A percentile compares a stretch with the other conserved stretches of the same genome.
phyloP scores from a whole-genome alignment of 2,888 invertebrate species.

The Parnassius glacialis region DNA sequence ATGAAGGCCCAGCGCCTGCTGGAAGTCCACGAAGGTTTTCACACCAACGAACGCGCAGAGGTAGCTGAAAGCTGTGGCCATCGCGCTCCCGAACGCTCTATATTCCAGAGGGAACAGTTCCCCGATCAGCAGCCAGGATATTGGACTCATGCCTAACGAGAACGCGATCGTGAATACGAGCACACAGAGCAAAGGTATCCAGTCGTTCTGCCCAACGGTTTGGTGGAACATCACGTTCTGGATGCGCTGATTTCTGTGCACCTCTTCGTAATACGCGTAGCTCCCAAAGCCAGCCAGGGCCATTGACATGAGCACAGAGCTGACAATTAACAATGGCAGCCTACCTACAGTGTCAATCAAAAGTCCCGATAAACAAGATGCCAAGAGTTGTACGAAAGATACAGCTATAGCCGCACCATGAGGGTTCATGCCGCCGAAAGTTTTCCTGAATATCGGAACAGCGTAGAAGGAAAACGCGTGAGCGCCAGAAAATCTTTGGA shows the following conservation, averaged over 20 bases:
- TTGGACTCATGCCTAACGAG: slow-evolving; percentile 93
- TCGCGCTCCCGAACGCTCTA: slow-evolving; percentile 91
- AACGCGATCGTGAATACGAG: slow-evolving; percentile 92
- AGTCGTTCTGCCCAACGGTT: slow-evolving; percentile 84
- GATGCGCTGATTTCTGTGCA: slow-evolving; percentile 79
- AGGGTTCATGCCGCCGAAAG: slow-evolving; percentile 90
- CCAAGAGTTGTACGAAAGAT: slow-evolving; percentile 91
- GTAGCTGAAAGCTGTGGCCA: slow-evolving; percentile 93
- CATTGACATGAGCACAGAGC: slow-evolving; percentile 91
- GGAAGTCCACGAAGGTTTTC: slow-evolving; percentile 92
- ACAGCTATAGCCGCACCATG: slow-evolving; percentile 92
- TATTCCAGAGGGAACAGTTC: slow-evolving; percentile 91
- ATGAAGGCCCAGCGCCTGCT: slow-evolving; percentile 86
- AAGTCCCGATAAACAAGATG: slow-evolving; percentile 89
- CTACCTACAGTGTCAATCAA: slow-evolving; percentile 93
- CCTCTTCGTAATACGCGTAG: slow-evolving; percentile 90
- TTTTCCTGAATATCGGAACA: slow-evolving; percentile 92
- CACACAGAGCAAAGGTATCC: slow-evolving; percentile 91
- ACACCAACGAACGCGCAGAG: slow-evolving; percentile 92
- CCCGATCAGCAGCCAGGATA: slow-evolving; percentile 91
- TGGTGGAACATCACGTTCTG: slow-evolving; percentile 77
- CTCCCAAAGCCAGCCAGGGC: slow-evolving; percentile 93
- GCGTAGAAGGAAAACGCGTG: slow-evolving; percentile 93
- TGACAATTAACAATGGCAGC: slow-evolving; percentile 90
- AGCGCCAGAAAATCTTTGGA: slow-evolving; percentile 91